Evolutionary conservation across 2,797 vertebrate genomes (phyloP).

Genomic region (Phataginus tricuspis): DNA sequence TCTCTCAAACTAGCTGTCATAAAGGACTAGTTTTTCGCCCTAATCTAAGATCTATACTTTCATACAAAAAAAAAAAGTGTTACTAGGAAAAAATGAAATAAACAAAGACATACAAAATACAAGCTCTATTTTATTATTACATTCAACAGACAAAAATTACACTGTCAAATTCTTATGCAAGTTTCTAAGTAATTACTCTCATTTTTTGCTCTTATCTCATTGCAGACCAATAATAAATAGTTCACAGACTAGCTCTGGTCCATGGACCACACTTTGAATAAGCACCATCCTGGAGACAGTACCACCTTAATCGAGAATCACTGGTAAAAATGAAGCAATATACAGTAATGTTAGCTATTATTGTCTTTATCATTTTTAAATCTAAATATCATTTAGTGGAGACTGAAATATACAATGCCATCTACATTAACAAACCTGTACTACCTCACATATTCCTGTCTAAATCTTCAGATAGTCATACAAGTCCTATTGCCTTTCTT

Average conservation of each 20-base stretch:
- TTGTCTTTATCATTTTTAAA: not conserved
- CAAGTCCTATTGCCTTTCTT: not conserved
- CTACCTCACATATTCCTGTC: not conserved
- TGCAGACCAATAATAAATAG: not conserved
- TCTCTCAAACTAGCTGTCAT: not conserved
- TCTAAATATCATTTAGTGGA: not conserved
- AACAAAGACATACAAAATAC: not conserved
- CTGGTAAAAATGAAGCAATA: not conserved
- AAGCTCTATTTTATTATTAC: conserved; percentile 4
- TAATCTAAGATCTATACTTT: not conserved
- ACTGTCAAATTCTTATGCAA: not conserved
- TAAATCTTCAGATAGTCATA: not conserved
- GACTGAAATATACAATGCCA: not conserved
- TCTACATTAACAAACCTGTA: not conserved
- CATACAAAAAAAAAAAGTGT: not conserved
- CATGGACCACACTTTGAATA: not conserved
- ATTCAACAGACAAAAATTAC: conserved; percentile 12
- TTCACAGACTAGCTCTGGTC: not conserved
- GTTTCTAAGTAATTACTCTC: not conserved
- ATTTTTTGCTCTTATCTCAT: not conserved
- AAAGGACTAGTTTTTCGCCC: not conserved
- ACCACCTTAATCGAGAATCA: not conserved
- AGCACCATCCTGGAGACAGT: not conserved
- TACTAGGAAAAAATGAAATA: not conserved
- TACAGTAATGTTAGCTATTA: not conserved